Percentiles rank a stretch among this genome's conserved stretches.
phyloP scores from a whole-genome alignment of 2,888 invertebrate species.

The Morinoia aosen region DNA sequence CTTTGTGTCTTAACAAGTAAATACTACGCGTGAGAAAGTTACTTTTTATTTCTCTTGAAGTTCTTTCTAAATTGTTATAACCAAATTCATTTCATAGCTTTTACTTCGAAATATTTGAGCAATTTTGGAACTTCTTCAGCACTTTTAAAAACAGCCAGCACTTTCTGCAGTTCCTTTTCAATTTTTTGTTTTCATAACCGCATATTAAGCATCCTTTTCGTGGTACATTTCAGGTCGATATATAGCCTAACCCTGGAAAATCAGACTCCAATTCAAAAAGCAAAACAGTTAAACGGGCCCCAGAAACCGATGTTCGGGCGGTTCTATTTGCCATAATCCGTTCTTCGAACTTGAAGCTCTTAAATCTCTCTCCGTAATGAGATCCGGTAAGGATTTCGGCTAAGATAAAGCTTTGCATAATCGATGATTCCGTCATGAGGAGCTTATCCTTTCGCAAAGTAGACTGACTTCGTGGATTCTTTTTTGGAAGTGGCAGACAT shows the following conservation, averaged over 20 bases:
- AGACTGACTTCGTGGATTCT: not conserved
- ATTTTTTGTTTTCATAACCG: not conserved
- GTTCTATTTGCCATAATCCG: not conserved
- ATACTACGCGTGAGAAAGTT: not conserved
- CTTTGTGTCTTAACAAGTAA: not conserved
- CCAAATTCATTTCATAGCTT: no score
- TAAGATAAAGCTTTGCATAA: not conserved
- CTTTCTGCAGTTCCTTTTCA: not conserved
- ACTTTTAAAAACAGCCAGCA: not conserved
- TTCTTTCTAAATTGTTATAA: not conserved
- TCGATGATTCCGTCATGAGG: conserved; percentile 12
- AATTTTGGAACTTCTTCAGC: not conserved
- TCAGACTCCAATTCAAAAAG: not conserved
- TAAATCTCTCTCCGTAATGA: not conserved
- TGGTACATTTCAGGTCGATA: not conserved
- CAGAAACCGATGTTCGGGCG: not conserved
- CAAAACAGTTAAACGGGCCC: not conserved
- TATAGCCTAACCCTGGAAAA: not conserved
- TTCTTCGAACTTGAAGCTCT: not conserved
- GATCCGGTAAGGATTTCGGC: not conserved
- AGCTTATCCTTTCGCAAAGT: not conserved
- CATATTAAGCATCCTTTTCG: not conserved
- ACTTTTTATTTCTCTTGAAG: not conserved
- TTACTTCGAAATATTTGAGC: no score
- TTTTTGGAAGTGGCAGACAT: not conserved